These are phyloP conservation scores for Ophion slaviceki DNA, from an alignment of 2,888 invertebrate species.

Conservation along the genomic window DNA sequence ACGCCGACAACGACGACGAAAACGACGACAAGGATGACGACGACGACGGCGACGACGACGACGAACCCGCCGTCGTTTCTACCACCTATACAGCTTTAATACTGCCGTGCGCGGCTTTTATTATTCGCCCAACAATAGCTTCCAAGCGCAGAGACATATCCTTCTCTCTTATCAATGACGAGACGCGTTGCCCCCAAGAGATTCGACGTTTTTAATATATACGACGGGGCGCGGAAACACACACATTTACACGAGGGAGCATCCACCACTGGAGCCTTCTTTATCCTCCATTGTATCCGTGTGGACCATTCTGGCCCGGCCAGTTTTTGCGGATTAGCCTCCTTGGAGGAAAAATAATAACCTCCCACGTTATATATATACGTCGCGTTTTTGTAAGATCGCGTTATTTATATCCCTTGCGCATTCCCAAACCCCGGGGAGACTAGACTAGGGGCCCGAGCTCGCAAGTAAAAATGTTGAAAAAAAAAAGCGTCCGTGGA, in stretches of 20 bases:
- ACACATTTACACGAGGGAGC: slow-evolving; percentile 31
- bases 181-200: slow-evolving; percentile 50
- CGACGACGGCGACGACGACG: slow-evolving; percentile 29
- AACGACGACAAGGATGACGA: slow-evolving; percentile 33
- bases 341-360: slow-evolving; percentile 12
- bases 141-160: slow-evolving; percentile 53
- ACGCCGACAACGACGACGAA: slow-evolving; percentile 27
- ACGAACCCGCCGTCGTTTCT: slow-evolving; percentile 37
- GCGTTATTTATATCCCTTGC: too few species aligned
- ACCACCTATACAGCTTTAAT: slow-evolving; percentile 42
- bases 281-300: slow-evolving; percentile 18
- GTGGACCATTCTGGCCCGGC: background rate
- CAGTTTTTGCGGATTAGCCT: slow-evolving; percentile 33
- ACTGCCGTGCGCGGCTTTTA: slow-evolving; percentile 52
- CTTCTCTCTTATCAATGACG: slow-evolving; percentile 53
- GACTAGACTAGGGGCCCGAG: too few species aligned
- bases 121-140: slow-evolving; percentile 55
- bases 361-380: background rate
- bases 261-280: slow-evolving; percentile 9
- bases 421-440: too few species aligned
- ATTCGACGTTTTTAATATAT: slow-evolving; percentile 55
- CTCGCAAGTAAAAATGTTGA: too few species aligned
- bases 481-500: too few species aligned
- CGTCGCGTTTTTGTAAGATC: background rate
- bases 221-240: background rate